These are phyloP conservation scores for Tribolium freemani DNA, from an alignment of 2,888 invertebrate genomes.

Conservation along the genomic window DNA sequence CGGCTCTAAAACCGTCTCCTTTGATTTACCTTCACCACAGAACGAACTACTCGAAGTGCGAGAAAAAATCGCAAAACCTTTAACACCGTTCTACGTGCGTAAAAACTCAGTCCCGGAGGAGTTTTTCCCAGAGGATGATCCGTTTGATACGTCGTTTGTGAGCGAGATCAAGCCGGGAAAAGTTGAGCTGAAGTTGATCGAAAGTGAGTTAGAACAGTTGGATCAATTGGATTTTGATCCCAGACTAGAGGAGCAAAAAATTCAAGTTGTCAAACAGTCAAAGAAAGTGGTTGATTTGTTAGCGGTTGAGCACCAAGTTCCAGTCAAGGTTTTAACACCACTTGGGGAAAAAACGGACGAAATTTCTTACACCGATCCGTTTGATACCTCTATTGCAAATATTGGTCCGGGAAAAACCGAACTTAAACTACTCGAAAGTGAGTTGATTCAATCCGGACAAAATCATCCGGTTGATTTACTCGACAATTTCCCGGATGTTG, in stretches of 20 bases:
- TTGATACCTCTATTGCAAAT: constrained; percentile 90
- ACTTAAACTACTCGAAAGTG: constrained; percentile 82
- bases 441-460: constrained; percentile 70
- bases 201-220: constrained; percentile 68
- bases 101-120: constrained; percentile 73
- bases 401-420: constrained; percentile 85
- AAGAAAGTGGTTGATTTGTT: constrained; percentile 68
- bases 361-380: constrained; percentile 79
- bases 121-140: constrained; percentile 73
- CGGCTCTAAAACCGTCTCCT: constrained; percentile 71
- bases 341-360: constrained; percentile 68
- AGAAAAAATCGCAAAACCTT: constrained; percentile 77
- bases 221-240: constrained; percentile 74
- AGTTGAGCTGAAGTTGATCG: constrained; percentile 72
- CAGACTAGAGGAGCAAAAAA: constrained; percentile 65
- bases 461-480: constrained; percentile 55
- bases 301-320: constrained; percentile 72
- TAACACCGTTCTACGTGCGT: constrained; percentile 85
- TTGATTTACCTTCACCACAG: constrained; percentile 71
- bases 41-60: constrained; percentile 72
- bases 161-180: constrained; percentile 70
- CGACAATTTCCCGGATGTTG: constrained; percentile 58
- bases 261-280: constrained; percentile 64
- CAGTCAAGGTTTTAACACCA: constrained; percentile 80
- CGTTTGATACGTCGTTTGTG: constrained; percentile 78